Conservation (phyloP, 1,140 invertebrate genomes). For the Pseudomyrmex gracilis region DNA sequence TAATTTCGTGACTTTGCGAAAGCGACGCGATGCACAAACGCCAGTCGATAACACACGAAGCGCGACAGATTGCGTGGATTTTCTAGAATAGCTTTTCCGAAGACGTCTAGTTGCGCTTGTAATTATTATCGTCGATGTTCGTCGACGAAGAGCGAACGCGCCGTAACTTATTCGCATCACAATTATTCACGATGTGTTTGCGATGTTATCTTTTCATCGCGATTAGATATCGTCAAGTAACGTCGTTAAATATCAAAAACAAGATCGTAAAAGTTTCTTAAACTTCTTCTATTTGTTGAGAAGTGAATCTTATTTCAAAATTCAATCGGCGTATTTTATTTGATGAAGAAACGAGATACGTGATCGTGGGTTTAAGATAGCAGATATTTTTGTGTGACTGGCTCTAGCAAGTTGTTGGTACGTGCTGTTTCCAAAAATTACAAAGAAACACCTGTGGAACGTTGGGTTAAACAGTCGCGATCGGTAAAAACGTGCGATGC, state of each 20-base stretch:
- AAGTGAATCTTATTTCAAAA: no score
- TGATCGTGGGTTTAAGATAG: no score
- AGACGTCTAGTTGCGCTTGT: neutral
- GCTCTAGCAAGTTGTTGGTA: no score
- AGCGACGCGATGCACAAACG: constrained; percentile 48
- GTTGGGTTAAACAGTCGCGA: neutral
- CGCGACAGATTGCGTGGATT: constrained; percentile 42
- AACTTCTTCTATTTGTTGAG: neutral
- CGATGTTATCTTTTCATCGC: constrained; percentile 19
- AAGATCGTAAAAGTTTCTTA: neutral
- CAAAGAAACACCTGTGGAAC: neutral
- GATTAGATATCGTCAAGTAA: constrained; percentile 1
- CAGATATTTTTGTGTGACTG: no score
- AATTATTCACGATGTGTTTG: neutral
- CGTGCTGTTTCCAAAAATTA: neutral
- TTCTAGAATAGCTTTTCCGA: constrained; percentile 13
- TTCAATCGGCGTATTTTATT: no score
- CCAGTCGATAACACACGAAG: constrained; percentile 50
- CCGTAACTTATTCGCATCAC: neutral
- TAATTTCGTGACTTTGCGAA: constrained; percentile 84
- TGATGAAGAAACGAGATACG: no score
- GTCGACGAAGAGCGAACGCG: neutral
- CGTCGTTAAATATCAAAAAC: constrained; percentile 19
- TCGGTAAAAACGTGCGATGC: neutral
- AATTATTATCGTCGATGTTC: constrained; percentile 15